A percentile compares a stretch with the other conserved stretches of the same genome.
Conservation (phyloP, 2,797 vertebrate species). For the Pseudochaenichthys georgianus region DNA sequence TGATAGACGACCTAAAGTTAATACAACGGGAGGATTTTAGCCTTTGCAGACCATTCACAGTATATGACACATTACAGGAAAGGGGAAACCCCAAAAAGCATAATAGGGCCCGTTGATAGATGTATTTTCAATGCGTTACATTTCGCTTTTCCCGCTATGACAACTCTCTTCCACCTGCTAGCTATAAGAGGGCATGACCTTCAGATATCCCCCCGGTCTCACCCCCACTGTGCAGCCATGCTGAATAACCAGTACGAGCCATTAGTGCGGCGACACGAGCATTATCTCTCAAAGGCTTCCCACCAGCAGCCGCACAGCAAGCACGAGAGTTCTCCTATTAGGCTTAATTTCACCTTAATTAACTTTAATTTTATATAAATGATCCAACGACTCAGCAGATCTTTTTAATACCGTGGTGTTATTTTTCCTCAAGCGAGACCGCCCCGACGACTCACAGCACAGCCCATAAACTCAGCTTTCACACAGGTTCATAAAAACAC, state of each 20-base stretch:
- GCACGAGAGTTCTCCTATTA: background rate
- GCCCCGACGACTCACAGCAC: background rate
- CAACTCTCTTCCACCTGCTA: background rate
- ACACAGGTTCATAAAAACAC: conserved; percentile 25
- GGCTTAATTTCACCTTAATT: background rate
- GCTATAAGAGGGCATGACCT: background rate
- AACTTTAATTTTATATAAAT: background rate
- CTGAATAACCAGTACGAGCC: background rate
- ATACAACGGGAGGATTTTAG: background rate
- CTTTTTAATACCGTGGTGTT: background rate
- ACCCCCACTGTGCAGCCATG: background rate
- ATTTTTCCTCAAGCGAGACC: background rate
- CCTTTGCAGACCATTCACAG: no score
- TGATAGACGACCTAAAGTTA: background rate
- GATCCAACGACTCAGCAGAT: conserved; percentile 23
- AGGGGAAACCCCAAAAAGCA: no score
- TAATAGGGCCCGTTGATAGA: no score
- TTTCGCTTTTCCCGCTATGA: background rate
- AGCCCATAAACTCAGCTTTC: conserved; percentile 5
- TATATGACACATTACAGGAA: no score
- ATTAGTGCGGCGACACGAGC: background rate
- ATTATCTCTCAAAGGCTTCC: conserved; percentile 13
- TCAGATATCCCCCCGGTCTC: background rate
- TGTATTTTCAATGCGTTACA: background rate
- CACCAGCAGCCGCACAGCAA: background rate